Conservation (phyloP, 2,888 invertebrate genomes). For the Schizaphis graminum region DNA sequence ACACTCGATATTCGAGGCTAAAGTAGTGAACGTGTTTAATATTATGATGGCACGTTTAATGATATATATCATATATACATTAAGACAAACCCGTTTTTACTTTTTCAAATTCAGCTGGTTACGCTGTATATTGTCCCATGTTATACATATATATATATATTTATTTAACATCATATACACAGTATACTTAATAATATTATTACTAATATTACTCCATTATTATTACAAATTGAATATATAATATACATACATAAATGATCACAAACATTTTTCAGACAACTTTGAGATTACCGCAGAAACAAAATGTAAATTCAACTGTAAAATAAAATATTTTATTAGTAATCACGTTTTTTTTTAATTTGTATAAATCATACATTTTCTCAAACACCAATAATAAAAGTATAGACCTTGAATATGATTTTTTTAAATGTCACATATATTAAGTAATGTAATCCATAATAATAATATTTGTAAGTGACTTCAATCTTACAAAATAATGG, state of each 20-base stretch:
- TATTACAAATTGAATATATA: background rate
- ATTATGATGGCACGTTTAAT: constrained; percentile 27
- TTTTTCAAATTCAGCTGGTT: constrained; percentile 21
- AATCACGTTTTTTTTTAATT: constrained; percentile 1
- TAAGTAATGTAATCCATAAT: background rate
- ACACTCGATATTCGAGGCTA: constrained; percentile 49
- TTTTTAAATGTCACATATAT: constrained; percentile 1
- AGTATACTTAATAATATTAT: constrained; percentile 3
- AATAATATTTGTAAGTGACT: constrained; percentile 8
- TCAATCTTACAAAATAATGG: background rate
- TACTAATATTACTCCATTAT: background rate
- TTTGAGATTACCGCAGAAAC: background rate
- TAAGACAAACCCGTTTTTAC: constrained; percentile 47
- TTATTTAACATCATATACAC: background rate
- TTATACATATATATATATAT: constrained; percentile 19
- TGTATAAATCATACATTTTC: background rate
- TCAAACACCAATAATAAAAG: background rate
- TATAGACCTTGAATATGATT: background rate
- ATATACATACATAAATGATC: background rate
- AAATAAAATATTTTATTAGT: constrained; percentile 2
- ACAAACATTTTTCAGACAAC: background rate
- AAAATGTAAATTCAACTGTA: background rate
- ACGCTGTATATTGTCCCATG: background rate
- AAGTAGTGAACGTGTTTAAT: constrained; percentile 32
- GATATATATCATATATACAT: constrained; percentile 31